Base-by-base conservation (phyloP, 2,113 vertebrate genomes). In the Semicossyphus pulcher region DNA sequence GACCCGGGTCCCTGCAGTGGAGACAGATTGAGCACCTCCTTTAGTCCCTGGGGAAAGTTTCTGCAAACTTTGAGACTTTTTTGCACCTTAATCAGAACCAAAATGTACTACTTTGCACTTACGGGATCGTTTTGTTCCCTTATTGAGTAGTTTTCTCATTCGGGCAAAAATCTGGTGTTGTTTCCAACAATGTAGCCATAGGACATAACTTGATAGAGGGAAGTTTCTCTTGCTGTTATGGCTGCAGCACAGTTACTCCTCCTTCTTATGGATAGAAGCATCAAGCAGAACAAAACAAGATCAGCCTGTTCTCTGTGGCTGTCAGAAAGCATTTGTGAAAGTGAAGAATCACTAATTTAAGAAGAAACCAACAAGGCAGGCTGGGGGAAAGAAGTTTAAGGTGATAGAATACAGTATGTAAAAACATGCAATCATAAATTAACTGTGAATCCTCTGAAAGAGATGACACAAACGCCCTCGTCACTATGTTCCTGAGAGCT, bases 401-500 rank as follows among this genome's bases (percentile, higher is more conserved):
- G 7, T 36, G 42, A 36, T 29, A 23, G 31, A n/a, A 47, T 48
- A n/a, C 21, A 62, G 5, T 18, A 4, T 4, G n/a, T 39, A 31
- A 45, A 78, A 66, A 64, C 5, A 9, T 29, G 31, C n/a, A 3
- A 23, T 62, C 25, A 63, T 37, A 57, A 18, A 18, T 42, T 18
- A 18, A 42, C 39, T 52, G 52, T 32, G 48, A 61, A 73, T 36
- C 54, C 47, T 26, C 4, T 42, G 49, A 21, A 70, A 60, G 37
- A 78, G 76, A 79, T 54, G 20, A 66, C 63, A 76, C 23, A 76
- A 82, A 71, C 15, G 21, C 64, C 39, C 34, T 48, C 45, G 51
- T 67, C 49, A 39, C 26, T 23, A 26, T n/a, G 25, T 32, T 28
- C 36, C 42, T 31, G 3, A 21, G 34, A 72, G 51, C 51, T 26